Percentiles rank a stretch among this genome's conserved stretches.
Evolutionary conservation across 2,888 invertebrate species (phyloP).

Genomic region (Eumerus sabulonum): DNA sequence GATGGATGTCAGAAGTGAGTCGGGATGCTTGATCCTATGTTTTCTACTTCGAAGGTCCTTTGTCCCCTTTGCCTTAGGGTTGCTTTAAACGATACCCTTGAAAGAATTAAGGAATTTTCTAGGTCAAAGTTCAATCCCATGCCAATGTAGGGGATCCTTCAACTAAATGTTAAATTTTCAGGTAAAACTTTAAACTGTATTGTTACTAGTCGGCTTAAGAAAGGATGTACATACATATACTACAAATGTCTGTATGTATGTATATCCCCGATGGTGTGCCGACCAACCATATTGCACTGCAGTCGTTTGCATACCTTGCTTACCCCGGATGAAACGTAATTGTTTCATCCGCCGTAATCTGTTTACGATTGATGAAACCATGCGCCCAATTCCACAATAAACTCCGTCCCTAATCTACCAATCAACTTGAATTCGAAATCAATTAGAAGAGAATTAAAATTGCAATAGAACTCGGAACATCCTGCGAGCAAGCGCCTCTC

Average conservation of each 20-base stretch:
- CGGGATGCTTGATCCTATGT: not conserved
- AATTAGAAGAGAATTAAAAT: conserved; percentile 56
- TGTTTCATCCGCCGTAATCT: conserved; percentile 46
- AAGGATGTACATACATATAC: no score
- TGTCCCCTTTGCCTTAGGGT: not conserved
- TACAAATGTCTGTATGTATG: no score
- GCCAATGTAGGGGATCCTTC: no score
- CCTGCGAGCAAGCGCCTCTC: conserved; percentile 13
- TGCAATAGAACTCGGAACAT: conserved; percentile 6
- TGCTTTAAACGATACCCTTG: no score
- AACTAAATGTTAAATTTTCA: no score
- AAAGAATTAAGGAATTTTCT: no score
- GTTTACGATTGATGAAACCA: conserved; percentile 46
- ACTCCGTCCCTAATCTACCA: conserved; percentile 46
- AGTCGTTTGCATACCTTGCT: conserved; percentile 39
- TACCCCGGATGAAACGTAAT: conserved; percentile 11
- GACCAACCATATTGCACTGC: conserved; percentile 10
- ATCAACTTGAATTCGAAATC: conserved; percentile 56
- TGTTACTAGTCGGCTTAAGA: no score
- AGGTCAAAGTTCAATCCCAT: no score
- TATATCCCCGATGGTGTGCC: no score
- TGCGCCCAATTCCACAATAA: conserved; percentile 41
- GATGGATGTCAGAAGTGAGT: conserved; percentile 17
- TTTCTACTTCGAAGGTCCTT: conserved; percentile 9
- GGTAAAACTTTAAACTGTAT: no score